phyloP scores from a whole-genome alignment of 2,113 vertebrate genomes.

The Tamias sibiricus region DNA sequence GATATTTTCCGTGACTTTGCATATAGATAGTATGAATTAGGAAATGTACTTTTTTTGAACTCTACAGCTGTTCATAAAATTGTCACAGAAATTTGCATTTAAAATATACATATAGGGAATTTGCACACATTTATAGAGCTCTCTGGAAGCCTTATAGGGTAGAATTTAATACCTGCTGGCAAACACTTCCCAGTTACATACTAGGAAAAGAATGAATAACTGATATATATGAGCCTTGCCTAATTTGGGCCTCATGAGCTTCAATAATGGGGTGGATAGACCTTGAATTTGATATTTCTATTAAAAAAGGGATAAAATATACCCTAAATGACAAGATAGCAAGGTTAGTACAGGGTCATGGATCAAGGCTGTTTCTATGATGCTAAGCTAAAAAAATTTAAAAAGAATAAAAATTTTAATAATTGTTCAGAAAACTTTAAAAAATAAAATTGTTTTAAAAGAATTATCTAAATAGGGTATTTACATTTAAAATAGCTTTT shows the following conservation, averaged over 20 bases:
- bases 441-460: background rate
- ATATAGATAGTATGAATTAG: conserved; percentile 74
- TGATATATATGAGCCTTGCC: background rate
- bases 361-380: background rate
- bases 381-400: background rate
- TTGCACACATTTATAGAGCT: conserved; percentile 63
- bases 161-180: conserved; percentile 54
- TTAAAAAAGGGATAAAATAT: conserved; percentile 46
- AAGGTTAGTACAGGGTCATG: background rate
- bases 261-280: conserved; percentile 29
- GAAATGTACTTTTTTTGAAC: conserved; percentile 76
- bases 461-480: background rate
- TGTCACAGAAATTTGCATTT: conserved; percentile 74
- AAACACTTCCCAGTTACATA: conserved; percentile 50
- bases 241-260: conserved; percentile 43
- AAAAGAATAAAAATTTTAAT: conserved; percentile 22
- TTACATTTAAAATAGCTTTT: conserved; percentile 32
- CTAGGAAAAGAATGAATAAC: conserved; percentile 30
- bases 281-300: conserved; percentile 41
- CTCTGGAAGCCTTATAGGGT: conserved; percentile 54
- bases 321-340: background rate
- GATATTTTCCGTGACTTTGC: conserved; percentile 75
- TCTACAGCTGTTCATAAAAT: conserved; percentile 80
- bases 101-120: conserved; percentile 73
- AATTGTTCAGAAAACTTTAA: background rate